phyloP scores from a whole-genome alignment of 1,140 invertebrate genomes.

The Drosophila punjabiensis region DNA sequence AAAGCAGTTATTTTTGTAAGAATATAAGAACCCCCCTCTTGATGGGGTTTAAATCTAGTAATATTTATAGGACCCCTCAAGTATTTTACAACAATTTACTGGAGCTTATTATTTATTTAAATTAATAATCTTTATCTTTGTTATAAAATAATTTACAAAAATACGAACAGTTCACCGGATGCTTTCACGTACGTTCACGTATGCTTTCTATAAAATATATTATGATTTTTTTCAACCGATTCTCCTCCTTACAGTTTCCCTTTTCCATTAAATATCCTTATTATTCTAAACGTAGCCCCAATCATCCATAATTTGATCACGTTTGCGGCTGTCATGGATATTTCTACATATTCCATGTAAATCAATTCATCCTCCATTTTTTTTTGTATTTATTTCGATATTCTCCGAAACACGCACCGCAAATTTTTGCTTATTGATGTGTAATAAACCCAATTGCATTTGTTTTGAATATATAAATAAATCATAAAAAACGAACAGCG shows the following conservation, averaged over 20 bases:
- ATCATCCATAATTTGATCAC: slow-evolving; percentile 57
- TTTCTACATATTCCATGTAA: slow-evolving; percentile 57
- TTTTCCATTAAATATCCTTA: not conserved
- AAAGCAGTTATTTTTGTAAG: too few species aligned
- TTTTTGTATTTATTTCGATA: slow-evolving; percentile 10
- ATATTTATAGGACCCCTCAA: too few species aligned
- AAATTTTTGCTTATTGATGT: slow-evolving; percentile 80
- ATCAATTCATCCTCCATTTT: slow-evolving; percentile 37
- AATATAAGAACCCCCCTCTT: too few species aligned
- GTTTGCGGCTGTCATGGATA: slow-evolving; percentile 47
- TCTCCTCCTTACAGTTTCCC: not conserved
- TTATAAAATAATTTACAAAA: too few species aligned
- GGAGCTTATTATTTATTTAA: too few species aligned
- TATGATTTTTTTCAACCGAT: not conserved
- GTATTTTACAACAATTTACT: too few species aligned
- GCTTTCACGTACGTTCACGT: too few species aligned
- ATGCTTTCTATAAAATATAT: not conserved
- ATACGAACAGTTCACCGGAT: too few species aligned
- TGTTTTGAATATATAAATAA: slow-evolving; percentile 83
- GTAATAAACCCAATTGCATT: slow-evolving; percentile 82
- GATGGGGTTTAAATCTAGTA: too few species aligned
- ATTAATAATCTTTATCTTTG: too few species aligned
- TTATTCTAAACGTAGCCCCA: slow-evolving; percentile 40
- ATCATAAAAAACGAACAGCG: slow-evolving; percentile 45
- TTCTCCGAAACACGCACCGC: slow-evolving; percentile 51